These are phyloP conservation scores for Amazona vittata DNA, from an alignment of 2,113 vertebrate genomes.

Conservation along the genomic window DNA sequence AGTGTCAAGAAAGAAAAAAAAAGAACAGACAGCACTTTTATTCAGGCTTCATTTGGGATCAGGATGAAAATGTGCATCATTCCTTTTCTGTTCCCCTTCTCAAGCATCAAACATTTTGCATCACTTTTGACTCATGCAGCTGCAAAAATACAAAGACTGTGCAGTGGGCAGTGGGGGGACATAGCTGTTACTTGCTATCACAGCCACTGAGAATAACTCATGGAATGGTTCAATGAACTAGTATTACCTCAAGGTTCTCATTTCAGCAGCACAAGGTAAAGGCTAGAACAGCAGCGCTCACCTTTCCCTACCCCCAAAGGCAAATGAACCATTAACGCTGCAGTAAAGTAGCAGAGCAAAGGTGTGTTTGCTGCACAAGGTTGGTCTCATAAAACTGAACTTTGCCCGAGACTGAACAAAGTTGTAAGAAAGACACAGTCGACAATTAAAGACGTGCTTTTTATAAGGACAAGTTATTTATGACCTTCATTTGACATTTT, in stretches of 20 bases:
- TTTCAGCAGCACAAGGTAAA: slow-evolving; percentile 5
- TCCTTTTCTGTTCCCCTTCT: neutral
- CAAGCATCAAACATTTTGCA: neutral
- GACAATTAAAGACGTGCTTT: neutral
- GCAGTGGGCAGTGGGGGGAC: neutral
- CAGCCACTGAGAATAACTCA: neutral
- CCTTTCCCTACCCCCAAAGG: slow-evolving; percentile 63
- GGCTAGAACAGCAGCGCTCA: slow-evolving; percentile 7
- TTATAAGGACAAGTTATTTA: slow-evolving; percentile 49
- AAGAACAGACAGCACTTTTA: neutral
- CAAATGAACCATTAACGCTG: slow-evolving; percentile 62
- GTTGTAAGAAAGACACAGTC: slow-evolving; percentile 22
- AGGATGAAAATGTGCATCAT: neutral
- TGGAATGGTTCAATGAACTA: neutral
- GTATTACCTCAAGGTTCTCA: neutral
- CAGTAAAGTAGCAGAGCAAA: slow-evolving; percentile 70
- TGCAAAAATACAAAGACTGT: neutral
- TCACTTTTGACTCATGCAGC: neutral
- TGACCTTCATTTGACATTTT: slow-evolving; percentile 22
- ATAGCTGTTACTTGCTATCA: neutral
- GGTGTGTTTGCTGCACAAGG: slow-evolving; percentile 71
- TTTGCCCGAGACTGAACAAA: slow-evolving; percentile 63
- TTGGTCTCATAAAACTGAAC: slow-evolving; percentile 68
- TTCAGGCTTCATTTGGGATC: neutral
- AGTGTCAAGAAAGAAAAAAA: neutral